A percentile compares a stretch with the other conserved stretches of the same genome.
These are phyloP conservation scores for Phocides pigmalion DNA, from an alignment of 1,140 invertebrate species.

Conservation along the genomic window DNA sequence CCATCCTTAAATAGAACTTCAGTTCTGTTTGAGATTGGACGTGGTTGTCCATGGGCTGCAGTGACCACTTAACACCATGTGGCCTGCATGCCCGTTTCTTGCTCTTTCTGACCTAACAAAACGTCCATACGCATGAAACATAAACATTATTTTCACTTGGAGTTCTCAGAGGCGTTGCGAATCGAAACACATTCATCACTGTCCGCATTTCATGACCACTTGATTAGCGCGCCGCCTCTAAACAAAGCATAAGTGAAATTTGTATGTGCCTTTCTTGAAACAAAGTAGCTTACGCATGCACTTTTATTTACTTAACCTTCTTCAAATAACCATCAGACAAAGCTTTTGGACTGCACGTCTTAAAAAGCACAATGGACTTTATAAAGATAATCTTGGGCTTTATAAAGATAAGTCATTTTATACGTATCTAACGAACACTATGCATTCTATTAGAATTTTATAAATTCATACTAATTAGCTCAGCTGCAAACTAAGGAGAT, in stretches of 20 bases:
- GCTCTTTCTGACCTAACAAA: neutral
- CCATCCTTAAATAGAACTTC: too few relatives aligned
- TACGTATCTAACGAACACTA: too few relatives aligned
- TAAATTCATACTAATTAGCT: neutral
- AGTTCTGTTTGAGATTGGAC: too few relatives aligned
- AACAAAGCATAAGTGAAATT: slow-evolving; percentile 19
- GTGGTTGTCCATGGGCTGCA: too few relatives aligned
- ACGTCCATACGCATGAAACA: neutral
- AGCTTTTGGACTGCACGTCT: too few relatives aligned
- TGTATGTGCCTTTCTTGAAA: slow-evolving; percentile 1
- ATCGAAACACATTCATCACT: slow-evolving; percentile 14
- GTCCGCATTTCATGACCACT: slow-evolving; percentile 11
- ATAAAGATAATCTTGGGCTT: too few relatives aligned
- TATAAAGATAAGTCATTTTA: too few relatives aligned
- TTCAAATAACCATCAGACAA: neutral
- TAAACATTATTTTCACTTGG: slow-evolving; percentile 4
- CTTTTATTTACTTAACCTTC: slow-evolving; percentile 10
- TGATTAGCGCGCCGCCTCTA: slow-evolving; percentile 23
- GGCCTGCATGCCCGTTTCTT: too few relatives aligned
- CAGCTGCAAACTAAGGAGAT: neutral
- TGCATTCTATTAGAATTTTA: neutral
- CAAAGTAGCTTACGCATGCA: slow-evolving; percentile 6
- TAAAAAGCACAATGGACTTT: too few relatives aligned
- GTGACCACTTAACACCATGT: too few relatives aligned
- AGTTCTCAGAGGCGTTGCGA: neutral